A percentile compares a stretch with the other conserved stretches of the same genome.
phyloP scores from a whole-genome alignment of 1,140 invertebrate species.

The Brachionus paranguensis region DNA sequence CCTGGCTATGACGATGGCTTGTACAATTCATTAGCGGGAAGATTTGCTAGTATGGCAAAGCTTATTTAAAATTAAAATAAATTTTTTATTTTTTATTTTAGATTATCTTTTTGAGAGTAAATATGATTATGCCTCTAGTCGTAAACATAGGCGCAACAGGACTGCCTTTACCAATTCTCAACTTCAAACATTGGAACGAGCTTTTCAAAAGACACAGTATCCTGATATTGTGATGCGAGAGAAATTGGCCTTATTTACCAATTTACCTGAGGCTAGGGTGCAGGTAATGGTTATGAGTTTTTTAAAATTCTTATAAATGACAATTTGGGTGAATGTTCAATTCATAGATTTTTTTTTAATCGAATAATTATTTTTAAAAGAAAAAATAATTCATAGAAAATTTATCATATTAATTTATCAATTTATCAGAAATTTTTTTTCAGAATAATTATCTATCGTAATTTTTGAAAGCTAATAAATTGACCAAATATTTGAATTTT shows the following conservation, averaged over 20 bases:
- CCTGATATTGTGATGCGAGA: slow-evolving; percentile 47
- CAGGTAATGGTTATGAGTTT: slow-evolving; percentile 42
- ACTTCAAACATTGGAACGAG: slow-evolving; percentile 43
- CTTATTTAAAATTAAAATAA: background rate
- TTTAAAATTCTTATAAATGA: too few species aligned
- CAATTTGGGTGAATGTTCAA: too few species aligned
- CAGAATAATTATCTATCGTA: too few species aligned
- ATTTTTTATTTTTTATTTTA: background rate
- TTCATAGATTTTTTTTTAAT: too few species aligned
- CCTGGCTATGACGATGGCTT: background rate
- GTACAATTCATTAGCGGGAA: slow-evolving; percentile 6
- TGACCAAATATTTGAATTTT: too few species aligned
- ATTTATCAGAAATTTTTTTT: too few species aligned
- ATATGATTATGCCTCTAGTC: background rate
- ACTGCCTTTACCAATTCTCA: slow-evolving; percentile 48
- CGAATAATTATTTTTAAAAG: too few species aligned
- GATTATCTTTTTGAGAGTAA: slow-evolving; percentile 33
- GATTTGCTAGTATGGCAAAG: background rate
- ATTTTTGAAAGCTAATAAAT: too few species aligned
- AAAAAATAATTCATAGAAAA: too few species aligned
- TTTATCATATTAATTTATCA: too few species aligned
- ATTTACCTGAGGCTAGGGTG: slow-evolving; percentile 47
- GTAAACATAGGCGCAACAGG: slow-evolving; percentile 43
- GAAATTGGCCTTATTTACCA: slow-evolving; percentile 44
- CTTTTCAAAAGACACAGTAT: slow-evolving; percentile 46